phyloP scores from a whole-genome alignment of 2,888 invertebrate genomes.

The Drosophila gaucha region DNA sequence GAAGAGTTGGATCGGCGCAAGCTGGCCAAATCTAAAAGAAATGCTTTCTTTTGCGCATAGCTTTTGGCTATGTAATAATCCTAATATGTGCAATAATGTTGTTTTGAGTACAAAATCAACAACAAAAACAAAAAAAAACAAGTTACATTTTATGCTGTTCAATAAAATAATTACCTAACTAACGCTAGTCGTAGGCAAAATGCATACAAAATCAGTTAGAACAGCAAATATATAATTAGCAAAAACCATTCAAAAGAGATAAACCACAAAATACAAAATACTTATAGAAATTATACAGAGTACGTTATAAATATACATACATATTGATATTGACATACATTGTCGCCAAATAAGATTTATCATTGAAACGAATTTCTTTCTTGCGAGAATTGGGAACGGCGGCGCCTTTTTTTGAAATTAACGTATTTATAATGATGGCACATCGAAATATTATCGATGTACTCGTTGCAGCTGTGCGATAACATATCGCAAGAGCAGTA shows the following conservation, averaged over 20 bases:
- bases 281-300: conserved; percentile 62
- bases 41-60: conserved; percentile 40
- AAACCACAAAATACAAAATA: conserved; percentile 59
- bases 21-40: conserved; percentile 9
- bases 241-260: conserved; percentile 38
- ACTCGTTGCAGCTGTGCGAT: not conserved
- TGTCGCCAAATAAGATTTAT: not conserved
- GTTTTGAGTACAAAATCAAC: conserved; percentile 46
- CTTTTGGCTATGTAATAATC: conserved; percentile 55
- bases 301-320: conserved; percentile 62
- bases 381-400: too few relatives aligned
- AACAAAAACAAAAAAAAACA: conserved; percentile 17
- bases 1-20: conserved; percentile 7
- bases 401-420: too few relatives aligned
- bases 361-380: not conserved
- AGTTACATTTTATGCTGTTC: conserved; percentile 77
- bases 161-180: conserved; percentile 59
- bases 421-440: not conserved
- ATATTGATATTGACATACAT: conserved; percentile 44
- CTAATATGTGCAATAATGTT: conserved; percentile 75
- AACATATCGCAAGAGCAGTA: not conserved
- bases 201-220: conserved; percentile 41
- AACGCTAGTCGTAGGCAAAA: conserved; percentile 55
- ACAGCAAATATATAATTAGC: conserved; percentile 36
- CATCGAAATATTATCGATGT: not conserved